Evolutionary conservation across 1,140 invertebrate species (phyloP).

Genomic region (Nylanderia fulva): DNA sequence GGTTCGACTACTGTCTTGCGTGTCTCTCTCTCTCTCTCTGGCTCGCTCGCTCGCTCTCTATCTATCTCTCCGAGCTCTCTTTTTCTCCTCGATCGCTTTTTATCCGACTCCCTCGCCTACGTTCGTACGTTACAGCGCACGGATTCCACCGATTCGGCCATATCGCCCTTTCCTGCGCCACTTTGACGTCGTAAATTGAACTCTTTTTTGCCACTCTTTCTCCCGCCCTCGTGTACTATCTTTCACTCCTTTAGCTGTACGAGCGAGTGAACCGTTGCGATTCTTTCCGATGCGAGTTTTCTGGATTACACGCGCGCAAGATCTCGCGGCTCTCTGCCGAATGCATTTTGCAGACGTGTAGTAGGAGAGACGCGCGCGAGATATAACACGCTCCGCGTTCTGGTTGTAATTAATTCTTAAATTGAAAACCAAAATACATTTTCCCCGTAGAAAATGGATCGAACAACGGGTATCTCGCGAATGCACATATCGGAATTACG

Average conservation of each 20-base stretch:
- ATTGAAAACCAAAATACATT: conserved; percentile 41
- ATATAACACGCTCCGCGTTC: conserved; percentile 12
- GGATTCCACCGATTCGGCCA: conserved; percentile 58
- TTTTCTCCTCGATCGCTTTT: conserved; percentile 33
- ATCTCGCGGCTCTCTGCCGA: conserved; percentile 47
- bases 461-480: conserved; percentile 10
- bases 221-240: conserved; percentile 31
- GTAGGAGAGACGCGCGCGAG: neutral
- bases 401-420: conserved; percentile 58
- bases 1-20: conserved; percentile 30
- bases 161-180: conserved; percentile 58
- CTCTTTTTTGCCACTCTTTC: conserved; percentile 47
- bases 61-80: too few species aligned
- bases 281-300: conserved; percentile 36
- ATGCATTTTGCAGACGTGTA: conserved; percentile 13
- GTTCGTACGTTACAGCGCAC: conserved; percentile 46
- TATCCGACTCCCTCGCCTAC: conserved; percentile 40
- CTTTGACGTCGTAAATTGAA: conserved; percentile 70
- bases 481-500: neutral
- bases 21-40: neutral
- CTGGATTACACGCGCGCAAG: conserved; percentile 57
- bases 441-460: conserved; percentile 1
- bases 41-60: neutral
- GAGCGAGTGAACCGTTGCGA: conserved; percentile 35
- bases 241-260: conserved; percentile 26